phyloP scores from a whole-genome alignment of 2,888 invertebrate species.

The Lithophane ornitopus region DNA sequence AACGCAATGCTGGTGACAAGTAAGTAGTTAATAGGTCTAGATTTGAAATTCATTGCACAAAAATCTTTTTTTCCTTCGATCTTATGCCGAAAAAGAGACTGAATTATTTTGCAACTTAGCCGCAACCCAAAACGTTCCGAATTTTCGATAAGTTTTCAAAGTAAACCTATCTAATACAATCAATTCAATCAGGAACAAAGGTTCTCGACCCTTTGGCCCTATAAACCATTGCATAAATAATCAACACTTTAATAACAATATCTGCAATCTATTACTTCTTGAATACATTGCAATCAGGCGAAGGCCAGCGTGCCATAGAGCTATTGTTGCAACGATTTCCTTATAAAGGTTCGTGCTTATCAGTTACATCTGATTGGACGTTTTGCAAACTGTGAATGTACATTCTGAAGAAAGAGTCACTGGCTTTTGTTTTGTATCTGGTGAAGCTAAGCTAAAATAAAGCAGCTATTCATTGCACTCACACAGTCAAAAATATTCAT shows the following conservation, averaged over 20 bases:
- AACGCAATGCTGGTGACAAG: slow-evolving; percentile 13
- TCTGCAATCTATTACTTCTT: slow-evolving; percentile 46
- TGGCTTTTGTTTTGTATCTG: not conserved
- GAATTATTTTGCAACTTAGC: not conserved
- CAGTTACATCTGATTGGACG: slow-evolving; percentile 42
- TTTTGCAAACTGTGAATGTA: slow-evolving; percentile 30
- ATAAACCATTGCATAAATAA: slow-evolving; percentile 36
- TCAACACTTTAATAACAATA: slow-evolving; percentile 41
- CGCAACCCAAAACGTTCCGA: not conserved
- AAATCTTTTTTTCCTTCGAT: not conserved
- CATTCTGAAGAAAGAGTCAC: slow-evolving; percentile 13
- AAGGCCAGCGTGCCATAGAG: slow-evolving; percentile 38
- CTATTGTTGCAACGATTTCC: slow-evolving; percentile 56
- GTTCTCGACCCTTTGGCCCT: slow-evolving; percentile 16
- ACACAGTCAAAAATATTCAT: not conserved
- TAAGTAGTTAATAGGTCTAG: not conserved
- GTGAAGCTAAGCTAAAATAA: not conserved
- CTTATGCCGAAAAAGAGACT: not conserved
- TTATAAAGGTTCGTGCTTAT: slow-evolving; percentile 52
- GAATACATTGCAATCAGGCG: slow-evolving; percentile 50
- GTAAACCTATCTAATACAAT: not conserved
- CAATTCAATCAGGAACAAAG: slow-evolving; percentile 16
- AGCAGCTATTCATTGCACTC: not conserved
- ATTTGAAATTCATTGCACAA: not conserved
- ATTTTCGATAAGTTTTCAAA: not conserved